A percentile compares a stretch with the other conserved stretches of the same genome.
These are phyloP conservation scores for Gallinago undulata DNA, from an alignment of 2,113 vertebrate genomes.

Conservation along the genomic window DNA sequence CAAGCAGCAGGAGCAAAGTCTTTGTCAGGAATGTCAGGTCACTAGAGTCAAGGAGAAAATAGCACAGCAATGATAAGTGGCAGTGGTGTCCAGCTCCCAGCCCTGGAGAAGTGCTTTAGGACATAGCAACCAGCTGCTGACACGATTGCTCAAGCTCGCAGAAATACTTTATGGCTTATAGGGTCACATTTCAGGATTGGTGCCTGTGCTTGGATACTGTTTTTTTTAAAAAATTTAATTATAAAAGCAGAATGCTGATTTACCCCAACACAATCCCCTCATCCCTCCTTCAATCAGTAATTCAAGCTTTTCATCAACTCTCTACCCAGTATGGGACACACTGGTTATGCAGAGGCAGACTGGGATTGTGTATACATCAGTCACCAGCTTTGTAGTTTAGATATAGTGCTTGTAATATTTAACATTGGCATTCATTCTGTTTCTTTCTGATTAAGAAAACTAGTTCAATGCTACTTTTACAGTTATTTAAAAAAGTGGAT, in stretches of 20 bases:
- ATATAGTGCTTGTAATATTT: not conserved
- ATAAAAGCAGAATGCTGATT: not conserved
- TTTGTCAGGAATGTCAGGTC: not conserved
- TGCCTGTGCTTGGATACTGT: not conserved
- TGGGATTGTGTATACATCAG: not conserved
- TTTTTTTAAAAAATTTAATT: not conserved
- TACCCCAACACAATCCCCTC: not conserved
- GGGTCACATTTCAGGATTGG: not conserved
- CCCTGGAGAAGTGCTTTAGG: not conserved
- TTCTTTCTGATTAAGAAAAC: not conserved
- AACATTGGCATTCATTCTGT: not conserved
- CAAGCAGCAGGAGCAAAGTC: not conserved
- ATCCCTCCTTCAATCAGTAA: not conserved
- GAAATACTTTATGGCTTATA: not conserved
- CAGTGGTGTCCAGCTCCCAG: not conserved
- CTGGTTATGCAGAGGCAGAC: not conserved
- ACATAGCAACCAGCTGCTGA: not conserved
- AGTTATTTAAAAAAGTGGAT: not conserved
- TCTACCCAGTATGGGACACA: not conserved
- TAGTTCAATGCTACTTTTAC: not conserved
- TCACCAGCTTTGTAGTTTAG: not conserved
- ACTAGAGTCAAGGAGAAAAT: not conserved
- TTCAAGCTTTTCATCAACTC: not conserved
- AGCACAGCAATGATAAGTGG: not conserved
- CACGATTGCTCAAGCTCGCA: not conserved